Conservation (phyloP, 2,888 invertebrate species). For the Loripinus fragilis region DNA sequence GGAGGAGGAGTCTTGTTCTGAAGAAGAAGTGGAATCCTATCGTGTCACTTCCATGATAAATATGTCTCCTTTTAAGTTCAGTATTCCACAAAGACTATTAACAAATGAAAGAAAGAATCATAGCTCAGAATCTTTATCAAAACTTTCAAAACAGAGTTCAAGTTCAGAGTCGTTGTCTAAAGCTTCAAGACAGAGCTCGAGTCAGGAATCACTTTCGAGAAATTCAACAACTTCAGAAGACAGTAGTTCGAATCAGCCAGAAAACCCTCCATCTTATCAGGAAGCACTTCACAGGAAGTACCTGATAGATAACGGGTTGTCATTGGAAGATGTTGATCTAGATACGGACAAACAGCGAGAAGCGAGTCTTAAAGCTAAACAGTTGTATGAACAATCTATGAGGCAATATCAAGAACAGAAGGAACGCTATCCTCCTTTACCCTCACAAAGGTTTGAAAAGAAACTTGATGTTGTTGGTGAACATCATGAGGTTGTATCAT, state of each 20-base stretch:
- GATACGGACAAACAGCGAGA: constrained; percentile 66
- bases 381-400: constrained; percentile 77
- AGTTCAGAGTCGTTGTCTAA: constrained; percentile 47
- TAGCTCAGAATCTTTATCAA: constrained; percentile 11
- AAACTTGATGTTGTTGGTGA: constrained; percentile 50
- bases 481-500: constrained; percentile 35
- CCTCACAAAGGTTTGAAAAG: constrained; percentile 53
- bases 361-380: constrained; percentile 74
- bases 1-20: constrained; percentile 42
- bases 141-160: constrained; percentile 33
- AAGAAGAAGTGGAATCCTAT: constrained; percentile 30
- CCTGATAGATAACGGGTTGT: constrained; percentile 64
- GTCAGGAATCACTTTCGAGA: constrained; percentile 42
- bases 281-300: constrained; percentile 76
- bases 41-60: constrained; percentile 44
- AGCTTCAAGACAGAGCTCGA: constrained; percentile 37
- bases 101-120: neutral
- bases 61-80: constrained; percentile 36
- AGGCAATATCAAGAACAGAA: constrained; percentile 59
- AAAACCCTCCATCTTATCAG: constrained; percentile 76
- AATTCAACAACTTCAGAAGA: constrained; percentile 36
- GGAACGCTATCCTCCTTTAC: constrained; percentile 34
- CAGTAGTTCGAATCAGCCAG: constrained; percentile 60
- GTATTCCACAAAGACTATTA: constrained; percentile 41
- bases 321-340: constrained; percentile 64